Evolutionary conservation across 37 sponge, comb jelly and placozoan genomes (phyloP).

Genomic region (Ianthella basta): DNA sequence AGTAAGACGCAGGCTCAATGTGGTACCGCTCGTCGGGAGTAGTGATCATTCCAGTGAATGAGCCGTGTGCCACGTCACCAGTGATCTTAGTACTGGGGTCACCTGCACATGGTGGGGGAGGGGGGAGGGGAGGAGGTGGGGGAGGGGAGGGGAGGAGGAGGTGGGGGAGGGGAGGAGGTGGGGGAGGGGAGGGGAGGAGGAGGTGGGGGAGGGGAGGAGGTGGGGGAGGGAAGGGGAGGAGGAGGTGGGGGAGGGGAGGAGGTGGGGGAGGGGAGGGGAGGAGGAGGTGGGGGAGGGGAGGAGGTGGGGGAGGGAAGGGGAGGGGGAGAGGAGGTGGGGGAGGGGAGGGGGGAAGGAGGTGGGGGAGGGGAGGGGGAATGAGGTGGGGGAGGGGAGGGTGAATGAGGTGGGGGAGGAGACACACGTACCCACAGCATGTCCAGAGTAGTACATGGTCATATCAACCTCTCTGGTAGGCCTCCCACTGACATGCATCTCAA

Average conservation of each 20-base stretch:
- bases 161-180: neutral
- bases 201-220: neutral
- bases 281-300: neutral
- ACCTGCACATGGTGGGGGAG: constrained; percentile 25
- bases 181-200: neutral
- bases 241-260: neutral
- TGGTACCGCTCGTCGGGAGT: constrained; percentile 60
- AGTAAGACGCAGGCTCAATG: constrained; percentile 55
- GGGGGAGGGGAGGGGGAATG: too few species aligned
- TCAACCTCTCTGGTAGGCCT: neutral
- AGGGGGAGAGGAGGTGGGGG: neutral
- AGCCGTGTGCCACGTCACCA: constrained; percentile 57
- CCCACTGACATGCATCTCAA: constrained; percentile 27
- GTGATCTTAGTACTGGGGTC: constrained; percentile 39
- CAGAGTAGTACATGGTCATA: constrained; percentile 25
- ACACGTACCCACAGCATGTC: constrained; percentile 15
- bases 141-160: too few species aligned
- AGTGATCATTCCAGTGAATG: constrained; percentile 59
- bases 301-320: neutral
- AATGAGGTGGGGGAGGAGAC: neutral
- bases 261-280: neutral
- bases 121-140: too few species aligned
- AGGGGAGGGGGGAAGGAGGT: too few species aligned
- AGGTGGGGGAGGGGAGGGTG: neutral
- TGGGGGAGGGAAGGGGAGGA: neutral